Conservation (phyloP, 2,888 invertebrate species). For the Idaea aversata region DNA sequence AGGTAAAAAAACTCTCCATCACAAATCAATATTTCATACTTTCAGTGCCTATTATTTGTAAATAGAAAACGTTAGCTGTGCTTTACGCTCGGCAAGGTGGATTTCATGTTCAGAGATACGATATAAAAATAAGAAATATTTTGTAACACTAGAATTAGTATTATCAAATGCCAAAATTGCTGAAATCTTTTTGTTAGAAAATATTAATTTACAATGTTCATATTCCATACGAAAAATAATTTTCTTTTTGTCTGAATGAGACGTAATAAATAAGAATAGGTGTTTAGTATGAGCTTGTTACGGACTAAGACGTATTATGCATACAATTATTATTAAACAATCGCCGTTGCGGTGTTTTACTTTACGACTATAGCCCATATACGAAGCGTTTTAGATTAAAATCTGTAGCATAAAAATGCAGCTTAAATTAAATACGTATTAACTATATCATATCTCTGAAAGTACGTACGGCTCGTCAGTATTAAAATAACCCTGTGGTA, state of each 20-base stretch:
- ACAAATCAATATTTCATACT: constrained; percentile 51
- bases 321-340: constrained; percentile 18
- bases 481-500: constrained; percentile 73
- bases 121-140: constrained; percentile 61
- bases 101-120: constrained; percentile 69
- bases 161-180: constrained; percentile 60
- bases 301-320: constrained; percentile 30
- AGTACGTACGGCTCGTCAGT: constrained; percentile 65
- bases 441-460: constrained; percentile 72
- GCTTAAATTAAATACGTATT: constrained; percentile 8
- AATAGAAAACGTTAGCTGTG: constrained; percentile 49
- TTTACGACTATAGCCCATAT: neutral
- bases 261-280: constrained; percentile 45
- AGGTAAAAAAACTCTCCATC: constrained; percentile 31
- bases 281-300: constrained; percentile 59
- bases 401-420: neutral
- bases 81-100: constrained; percentile 36
- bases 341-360: constrained; percentile 9
- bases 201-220: constrained; percentile 36
- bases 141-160: constrained; percentile 42
- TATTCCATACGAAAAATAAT: constrained; percentile 28
- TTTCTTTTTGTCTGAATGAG: constrained; percentile 38
- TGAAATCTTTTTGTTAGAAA: constrained; percentile 64
- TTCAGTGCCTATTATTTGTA: constrained; percentile 72
- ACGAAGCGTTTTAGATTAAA: neutral